Percentiles rank a stretch among this genome's conserved stretches.
Conservation (phyloP, 2,797 vertebrate species). For the Schizopygopsis malacanthus region DNA sequence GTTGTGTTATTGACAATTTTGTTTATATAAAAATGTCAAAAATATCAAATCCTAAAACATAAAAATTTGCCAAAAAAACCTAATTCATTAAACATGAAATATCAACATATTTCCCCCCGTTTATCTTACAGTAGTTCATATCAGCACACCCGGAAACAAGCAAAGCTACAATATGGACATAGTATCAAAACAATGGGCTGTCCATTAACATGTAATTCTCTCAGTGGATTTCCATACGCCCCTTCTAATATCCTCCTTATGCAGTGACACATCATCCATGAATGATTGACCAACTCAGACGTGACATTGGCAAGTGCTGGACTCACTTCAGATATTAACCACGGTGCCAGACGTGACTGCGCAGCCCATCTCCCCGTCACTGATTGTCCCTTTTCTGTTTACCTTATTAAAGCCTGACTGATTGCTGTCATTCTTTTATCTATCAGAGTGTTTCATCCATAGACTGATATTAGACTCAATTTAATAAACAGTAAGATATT, state of each 20-base stretch:
- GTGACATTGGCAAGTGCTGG: slow-evolving; percentile 50
- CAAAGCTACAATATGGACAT: neutral
- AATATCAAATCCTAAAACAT: neutral
- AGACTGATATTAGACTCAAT: slow-evolving; percentile 44
- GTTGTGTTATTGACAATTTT: neutral
- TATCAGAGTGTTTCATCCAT: slow-evolving; percentile 60
- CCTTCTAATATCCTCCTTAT: slow-evolving; percentile 51
- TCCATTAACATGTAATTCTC: slow-evolving; percentile 40
- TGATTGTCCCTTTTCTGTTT: slow-evolving; percentile 74
- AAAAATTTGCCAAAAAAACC: too few species aligned
- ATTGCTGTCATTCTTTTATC: slow-evolving; percentile 54
- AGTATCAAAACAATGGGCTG: slow-evolving; percentile 29
- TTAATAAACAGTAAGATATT: too few species aligned
- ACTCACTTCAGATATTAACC: slow-evolving; percentile 78
- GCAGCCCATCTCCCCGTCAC: slow-evolving; percentile 71
- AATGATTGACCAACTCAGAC: slow-evolving; percentile 69
- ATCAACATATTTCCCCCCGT: neutral
- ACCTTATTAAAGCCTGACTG: slow-evolving; percentile 70
- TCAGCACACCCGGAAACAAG: neutral
- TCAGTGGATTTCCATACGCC: slow-evolving; percentile 32
- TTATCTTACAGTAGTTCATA: neutral
- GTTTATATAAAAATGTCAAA: neutral
- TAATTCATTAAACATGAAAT: neutral
- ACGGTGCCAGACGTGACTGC: slow-evolving; percentile 63
- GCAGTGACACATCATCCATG: slow-evolving; percentile 63